Evolutionary conservation across 2,113 vertebrate species (phyloP).

Genomic region (Talpa occidentalis): DNA sequence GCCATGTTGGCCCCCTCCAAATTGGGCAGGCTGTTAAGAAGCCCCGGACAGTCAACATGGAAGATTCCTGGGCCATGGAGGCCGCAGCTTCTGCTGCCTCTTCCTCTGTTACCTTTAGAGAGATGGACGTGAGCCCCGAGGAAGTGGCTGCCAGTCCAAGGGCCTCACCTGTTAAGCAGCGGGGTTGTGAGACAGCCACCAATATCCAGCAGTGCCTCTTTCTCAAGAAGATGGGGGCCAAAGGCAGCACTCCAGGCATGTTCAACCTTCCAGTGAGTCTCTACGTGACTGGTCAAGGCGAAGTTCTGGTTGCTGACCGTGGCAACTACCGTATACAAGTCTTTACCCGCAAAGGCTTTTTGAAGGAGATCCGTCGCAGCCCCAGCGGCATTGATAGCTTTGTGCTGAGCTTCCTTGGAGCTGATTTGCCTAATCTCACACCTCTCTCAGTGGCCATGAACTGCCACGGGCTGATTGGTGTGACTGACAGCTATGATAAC

Average conservation of each 20-base stretch:
- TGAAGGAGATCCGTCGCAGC: constrained; percentile 96
- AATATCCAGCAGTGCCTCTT: constrained; percentile 93
- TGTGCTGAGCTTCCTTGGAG: constrained; percentile 96
- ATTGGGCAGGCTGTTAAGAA: constrained; percentile 93
- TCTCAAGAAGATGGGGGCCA: constrained; percentile 97
- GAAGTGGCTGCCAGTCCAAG: constrained; percentile 85
- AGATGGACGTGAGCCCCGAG: constrained; percentile 89
- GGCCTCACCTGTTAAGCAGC: constrained; percentile 89
- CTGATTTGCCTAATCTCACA: constrained; percentile 95
- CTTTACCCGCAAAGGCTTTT: constrained; percentile 96
- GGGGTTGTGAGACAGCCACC: constrained; percentile 79
- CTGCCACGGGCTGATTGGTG: constrained; percentile 94
- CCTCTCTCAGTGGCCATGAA: constrained; percentile 97
- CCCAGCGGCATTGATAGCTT: constrained; percentile 97
- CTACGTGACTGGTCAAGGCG: constrained; percentile 93
- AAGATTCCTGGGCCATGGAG: constrained; percentile 87
- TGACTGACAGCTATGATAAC: constrained; percentile 98
- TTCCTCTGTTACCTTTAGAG: constrained; percentile 83
- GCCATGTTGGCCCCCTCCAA: constrained; percentile 90
- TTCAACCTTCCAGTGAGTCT: constrained; percentile 97
- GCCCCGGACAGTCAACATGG: constrained; percentile 90
- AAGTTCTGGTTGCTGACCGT: constrained; percentile 96
- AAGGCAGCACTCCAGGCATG: constrained; percentile 95
- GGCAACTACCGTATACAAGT: constrained; percentile 97
- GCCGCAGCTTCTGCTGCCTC: constrained; percentile 68